Conservation (phyloP, 2,888 invertebrate species). For the Parthenolecanium corni region DNA sequence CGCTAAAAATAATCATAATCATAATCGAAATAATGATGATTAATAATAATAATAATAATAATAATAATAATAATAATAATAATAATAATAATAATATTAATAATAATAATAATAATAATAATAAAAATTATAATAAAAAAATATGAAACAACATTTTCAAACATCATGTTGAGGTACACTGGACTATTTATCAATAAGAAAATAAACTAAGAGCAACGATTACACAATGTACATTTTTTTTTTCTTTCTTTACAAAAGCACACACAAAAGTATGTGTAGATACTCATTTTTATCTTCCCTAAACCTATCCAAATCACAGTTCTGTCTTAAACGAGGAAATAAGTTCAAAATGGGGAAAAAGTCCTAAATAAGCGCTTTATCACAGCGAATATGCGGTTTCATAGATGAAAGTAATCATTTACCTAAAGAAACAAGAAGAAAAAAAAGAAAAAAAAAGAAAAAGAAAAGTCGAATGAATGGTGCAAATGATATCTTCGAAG, state of each 20-base stretch:
- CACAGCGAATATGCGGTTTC: conserved; percentile 10
- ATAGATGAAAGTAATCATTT: conserved; percentile 7
- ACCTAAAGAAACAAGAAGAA: conserved; percentile 8
- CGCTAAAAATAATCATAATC: too few species aligned
- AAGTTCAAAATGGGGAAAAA: too few species aligned
- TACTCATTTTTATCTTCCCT: too few species aligned
- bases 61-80: not conserved
- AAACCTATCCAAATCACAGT: conserved; percentile 7
- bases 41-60: too few species aligned
- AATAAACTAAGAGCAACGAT: too few species aligned
- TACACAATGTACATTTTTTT: too few species aligned
- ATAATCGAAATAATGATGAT: too few species aligned
- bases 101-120: too few species aligned
- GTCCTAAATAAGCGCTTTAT: conserved; percentile 14
- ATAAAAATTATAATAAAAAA: not conserved
- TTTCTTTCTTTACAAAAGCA: too few species aligned
- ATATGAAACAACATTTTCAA: conserved; percentile 18
- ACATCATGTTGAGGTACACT: conserved; percentile 8
- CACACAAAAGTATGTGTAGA: too few species aligned
- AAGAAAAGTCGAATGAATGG: not conserved
- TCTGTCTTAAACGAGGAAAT: not conserved
- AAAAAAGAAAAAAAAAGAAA: not conserved
- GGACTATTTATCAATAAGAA: conserved; percentile 6
- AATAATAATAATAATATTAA: not conserved
- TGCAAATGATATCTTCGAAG: too few species aligned